phyloP scores from a whole-genome alignment of 2,797 vertebrate species.

The Sternotherus odoratus region DNA sequence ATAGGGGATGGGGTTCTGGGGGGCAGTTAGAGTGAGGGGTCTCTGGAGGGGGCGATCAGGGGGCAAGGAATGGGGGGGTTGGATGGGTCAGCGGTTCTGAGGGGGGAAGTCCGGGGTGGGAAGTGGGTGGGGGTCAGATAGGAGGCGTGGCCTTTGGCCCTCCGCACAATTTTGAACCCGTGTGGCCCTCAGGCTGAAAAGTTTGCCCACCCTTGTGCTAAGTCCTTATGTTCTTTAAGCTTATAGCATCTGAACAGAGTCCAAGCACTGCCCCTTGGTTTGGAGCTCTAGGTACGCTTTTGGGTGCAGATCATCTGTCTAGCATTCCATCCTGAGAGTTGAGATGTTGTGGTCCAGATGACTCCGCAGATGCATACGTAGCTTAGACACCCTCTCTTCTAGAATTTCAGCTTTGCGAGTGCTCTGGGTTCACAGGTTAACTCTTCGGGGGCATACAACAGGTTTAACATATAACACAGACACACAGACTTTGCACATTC shows the following conservation, averaged over 20 bases:
- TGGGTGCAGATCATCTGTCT: neutral
- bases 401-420: neutral
- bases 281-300: neutral
- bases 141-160: too few species aligned
- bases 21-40: too few species aligned
- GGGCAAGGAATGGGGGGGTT: too few species aligned
- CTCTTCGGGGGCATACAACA: neutral
- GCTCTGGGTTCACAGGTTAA: neutral
- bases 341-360: neutral
- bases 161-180: too few species aligned
- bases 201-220: too few species aligned
- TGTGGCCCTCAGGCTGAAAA: too few species aligned
- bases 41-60: too few species aligned
- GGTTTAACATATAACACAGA: neutral
- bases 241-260: neutral
- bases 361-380: neutral
- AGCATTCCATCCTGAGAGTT: neutral
- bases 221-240: neutral
- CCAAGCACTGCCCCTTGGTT: neutral
- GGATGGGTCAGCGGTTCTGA: too few species aligned
- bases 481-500: neutral
- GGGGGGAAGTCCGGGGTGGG: too few species aligned
- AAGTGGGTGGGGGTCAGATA: too few species aligned
- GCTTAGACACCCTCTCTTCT: neutral
- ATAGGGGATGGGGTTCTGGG: too few species aligned